phyloP scores from a whole-genome alignment of 2,888 invertebrate genomes.

The Limnephilus auricula region DNA sequence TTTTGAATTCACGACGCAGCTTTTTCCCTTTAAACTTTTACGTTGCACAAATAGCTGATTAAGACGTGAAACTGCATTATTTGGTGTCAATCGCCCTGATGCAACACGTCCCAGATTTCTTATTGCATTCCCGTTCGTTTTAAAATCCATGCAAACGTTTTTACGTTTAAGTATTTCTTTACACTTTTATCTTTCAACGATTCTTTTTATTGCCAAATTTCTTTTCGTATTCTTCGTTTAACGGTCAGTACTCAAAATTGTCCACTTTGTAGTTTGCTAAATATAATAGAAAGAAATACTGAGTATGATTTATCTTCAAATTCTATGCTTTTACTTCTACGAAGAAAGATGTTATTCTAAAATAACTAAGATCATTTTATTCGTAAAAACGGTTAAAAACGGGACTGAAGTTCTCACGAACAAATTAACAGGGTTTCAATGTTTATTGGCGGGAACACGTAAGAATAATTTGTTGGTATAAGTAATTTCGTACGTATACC shows the following conservation, averaged over 20 bases:
- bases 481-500: too few relatives aligned
- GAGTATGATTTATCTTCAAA: too few relatives aligned
- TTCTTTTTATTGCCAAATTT: background rate
- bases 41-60: background rate
- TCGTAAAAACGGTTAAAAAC: too few relatives aligned
- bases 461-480: too few relatives aligned
- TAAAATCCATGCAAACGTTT: background rate
- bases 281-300: too few relatives aligned
- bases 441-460: too few relatives aligned
- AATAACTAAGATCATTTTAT: too few relatives aligned
- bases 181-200: background rate
- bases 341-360: too few relatives aligned
- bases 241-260: background rate
- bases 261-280: too few relatives aligned
- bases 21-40: background rate
- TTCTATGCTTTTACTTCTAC: too few relatives aligned
- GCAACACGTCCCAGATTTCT: conserved; percentile 18
- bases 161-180: background rate
- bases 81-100: background rate
- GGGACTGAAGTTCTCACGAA: too few relatives aligned
- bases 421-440: too few relatives aligned
- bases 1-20: background rate
- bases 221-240: background rate
- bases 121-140: background rate
- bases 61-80: conserved; percentile 13